phyloP scores from a whole-genome alignment of 1,140 invertebrate species.

The Cylas formicarius region DNA sequence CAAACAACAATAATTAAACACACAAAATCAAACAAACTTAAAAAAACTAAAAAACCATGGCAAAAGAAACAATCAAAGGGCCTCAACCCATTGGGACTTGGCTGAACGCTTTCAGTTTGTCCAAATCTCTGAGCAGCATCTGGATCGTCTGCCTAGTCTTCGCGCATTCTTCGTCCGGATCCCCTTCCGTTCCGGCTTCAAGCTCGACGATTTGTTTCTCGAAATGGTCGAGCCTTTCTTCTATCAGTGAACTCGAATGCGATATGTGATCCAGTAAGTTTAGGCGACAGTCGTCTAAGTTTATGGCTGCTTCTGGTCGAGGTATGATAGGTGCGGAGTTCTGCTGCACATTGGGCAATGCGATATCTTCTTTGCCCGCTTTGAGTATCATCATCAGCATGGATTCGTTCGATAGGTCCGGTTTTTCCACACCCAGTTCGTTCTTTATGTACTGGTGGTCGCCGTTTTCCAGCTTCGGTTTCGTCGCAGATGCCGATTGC shows the following conservation, averaged over 20 bases:
- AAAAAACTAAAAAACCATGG: constrained; percentile 1
- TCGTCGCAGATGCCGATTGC: no score
- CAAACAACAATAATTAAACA: constrained; percentile 1
- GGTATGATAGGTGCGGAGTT: constrained; percentile 47
- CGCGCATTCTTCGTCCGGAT: constrained; percentile 40
- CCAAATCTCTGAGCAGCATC: constrained; percentile 50
- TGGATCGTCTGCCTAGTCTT: constrained; percentile 49
- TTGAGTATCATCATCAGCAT: constrained; percentile 34
- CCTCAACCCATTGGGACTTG: constrained; percentile 28
- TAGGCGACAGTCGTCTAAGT: constrained; percentile 67
- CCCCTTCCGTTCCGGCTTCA: constrained; percentile 41
- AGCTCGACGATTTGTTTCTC: constrained; percentile 65
- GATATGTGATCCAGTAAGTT: constrained; percentile 72
- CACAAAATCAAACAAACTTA: neutral
- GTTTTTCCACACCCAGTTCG: constrained; percentile 17
- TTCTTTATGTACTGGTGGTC: constrained; percentile 24
- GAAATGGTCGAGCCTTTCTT: constrained; percentile 63
- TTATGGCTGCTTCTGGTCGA: constrained; percentile 73
- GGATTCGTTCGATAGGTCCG: constrained; percentile 21
- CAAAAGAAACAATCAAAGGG: constrained; percentile 3
- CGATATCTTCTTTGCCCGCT: constrained; percentile 26
- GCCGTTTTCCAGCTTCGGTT: constrained; percentile 24
- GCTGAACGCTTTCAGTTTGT: constrained; percentile 47
- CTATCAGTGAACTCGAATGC: constrained; percentile 63
- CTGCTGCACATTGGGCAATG: constrained; percentile 26